These are phyloP conservation scores for Cheiracanthium punctorium DNA, from an alignment of 2,888 invertebrate species.

Conservation along the genomic window DNA sequence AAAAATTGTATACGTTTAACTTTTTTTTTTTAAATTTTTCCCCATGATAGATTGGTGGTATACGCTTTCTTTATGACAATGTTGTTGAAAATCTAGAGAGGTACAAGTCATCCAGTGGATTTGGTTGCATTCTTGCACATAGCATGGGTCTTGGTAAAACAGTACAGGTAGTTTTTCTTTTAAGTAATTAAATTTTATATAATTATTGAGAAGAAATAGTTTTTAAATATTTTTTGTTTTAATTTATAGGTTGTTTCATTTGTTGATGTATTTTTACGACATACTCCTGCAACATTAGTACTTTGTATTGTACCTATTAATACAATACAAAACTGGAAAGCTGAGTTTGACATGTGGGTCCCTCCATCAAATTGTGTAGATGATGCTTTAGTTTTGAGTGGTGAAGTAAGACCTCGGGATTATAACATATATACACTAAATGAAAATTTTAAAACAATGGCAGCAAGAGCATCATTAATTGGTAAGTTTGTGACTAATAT, in stretches of 20 bases:
- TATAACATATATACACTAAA: constrained; percentile 93
- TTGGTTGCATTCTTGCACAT: constrained; percentile 98
- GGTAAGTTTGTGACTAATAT: no score
- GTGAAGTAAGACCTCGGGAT: constrained; percentile 85
- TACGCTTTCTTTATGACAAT: constrained; percentile 96
- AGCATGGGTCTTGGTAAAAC: constrained; percentile 99
- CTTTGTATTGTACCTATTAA: constrained; percentile 99
- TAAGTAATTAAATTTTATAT: not conserved
- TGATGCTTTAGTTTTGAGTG: constrained; percentile 78
- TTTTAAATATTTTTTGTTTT: constrained; percentile 9
- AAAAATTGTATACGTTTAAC: no score
- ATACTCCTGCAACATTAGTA: constrained; percentile 90
- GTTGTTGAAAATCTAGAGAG: constrained; percentile 94
- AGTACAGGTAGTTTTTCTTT: constrained; percentile 80
- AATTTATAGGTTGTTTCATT: constrained; percentile 88
- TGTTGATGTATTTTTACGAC: constrained; percentile 94
- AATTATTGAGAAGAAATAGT: no score
- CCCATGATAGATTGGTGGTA: constrained; percentile 86
- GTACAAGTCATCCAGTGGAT: constrained; percentile 89
- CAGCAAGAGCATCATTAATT: constrained; percentile 84
- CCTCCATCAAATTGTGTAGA: constrained; percentile 78
- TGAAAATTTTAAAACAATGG: constrained; percentile 93
- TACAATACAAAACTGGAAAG: constrained; percentile 97
- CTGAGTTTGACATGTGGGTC: constrained; percentile 98
- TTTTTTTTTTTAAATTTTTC: no score